phyloP scores from a whole-genome alignment of 2,113 vertebrate genomes.

The Pygoscelis adeliae region DNA sequence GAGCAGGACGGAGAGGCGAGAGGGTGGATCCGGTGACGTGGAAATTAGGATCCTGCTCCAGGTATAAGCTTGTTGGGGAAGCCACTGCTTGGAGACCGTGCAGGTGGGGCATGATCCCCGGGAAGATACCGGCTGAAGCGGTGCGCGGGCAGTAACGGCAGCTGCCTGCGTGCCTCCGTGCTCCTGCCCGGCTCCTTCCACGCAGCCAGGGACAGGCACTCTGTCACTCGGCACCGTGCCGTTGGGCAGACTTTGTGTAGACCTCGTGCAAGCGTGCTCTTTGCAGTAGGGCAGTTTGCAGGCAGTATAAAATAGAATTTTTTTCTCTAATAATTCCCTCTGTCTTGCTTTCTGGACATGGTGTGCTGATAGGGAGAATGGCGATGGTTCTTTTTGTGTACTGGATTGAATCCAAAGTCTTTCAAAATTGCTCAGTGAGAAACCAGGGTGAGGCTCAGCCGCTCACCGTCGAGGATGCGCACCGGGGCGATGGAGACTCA shows the following conservation, averaged over 20 bases:
- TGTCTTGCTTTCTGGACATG: neutral
- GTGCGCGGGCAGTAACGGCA: neutral
- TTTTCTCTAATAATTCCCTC: neutral
- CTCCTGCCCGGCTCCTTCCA: neutral
- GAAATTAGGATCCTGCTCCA: neutral
- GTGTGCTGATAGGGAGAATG: neutral
- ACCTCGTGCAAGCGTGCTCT: fast-evolving
- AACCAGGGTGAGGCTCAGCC: neutral
- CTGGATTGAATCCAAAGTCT: neutral
- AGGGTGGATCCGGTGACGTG: fast-evolving
- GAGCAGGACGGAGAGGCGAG: neutral
- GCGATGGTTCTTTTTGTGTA: neutral
- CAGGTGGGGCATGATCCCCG: fast-evolving
- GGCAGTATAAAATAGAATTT: fast-evolving
- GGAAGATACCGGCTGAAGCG: fast-evolving
- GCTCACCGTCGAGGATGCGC: fast-evolving
- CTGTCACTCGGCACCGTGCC: neutral
- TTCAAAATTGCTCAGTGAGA: neutral
- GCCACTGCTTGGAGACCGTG: fast-evolving
- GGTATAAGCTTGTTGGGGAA: neutral
- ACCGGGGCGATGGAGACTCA: fast-evolving
- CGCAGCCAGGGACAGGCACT: neutral
- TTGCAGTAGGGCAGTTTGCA: neutral
- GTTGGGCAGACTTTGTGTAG: neutral
- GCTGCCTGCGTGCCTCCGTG: neutral